These are phyloP conservation scores for Notospermus geniculatus DNA, from an alignment of 1,140 invertebrate species.

Conservation along the genomic window DNA sequence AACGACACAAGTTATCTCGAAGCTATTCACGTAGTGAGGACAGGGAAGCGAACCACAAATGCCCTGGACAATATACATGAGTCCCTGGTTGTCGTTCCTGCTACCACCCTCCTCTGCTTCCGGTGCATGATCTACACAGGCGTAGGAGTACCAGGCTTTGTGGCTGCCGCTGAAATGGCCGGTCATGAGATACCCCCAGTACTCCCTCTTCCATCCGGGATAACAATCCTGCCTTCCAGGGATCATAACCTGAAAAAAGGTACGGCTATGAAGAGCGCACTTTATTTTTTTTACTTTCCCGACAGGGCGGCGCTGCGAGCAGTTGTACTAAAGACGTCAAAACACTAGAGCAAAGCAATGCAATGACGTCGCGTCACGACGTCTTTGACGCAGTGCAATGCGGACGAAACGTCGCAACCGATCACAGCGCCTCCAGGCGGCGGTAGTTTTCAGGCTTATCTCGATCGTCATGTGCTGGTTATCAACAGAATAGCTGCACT, in stretches of 20 bases:
- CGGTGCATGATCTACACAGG: constrained; percentile 10
- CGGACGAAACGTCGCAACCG: no score
- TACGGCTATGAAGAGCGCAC: not conserved
- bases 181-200: constrained; percentile 27
- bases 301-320: no score
- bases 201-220: constrained; percentile 28
- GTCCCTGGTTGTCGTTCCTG: not conserved
- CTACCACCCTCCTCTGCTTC: constrained; percentile 1
- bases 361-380: no score
- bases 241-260: constrained; percentile 28
- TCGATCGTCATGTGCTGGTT: no score
- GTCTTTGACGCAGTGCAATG: no score
- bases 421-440: no score
- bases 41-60: constrained; percentile 12
- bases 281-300: no score
- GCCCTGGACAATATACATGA: constrained; percentile 14
- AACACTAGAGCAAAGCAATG: no score
- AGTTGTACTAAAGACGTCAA: no score
- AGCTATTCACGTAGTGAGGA: constrained; percentile 11
- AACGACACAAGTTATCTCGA: no score
- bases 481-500: no score
- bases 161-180: not conserved
- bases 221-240: constrained; percentile 29
- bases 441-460: no score
- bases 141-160: not conserved